phyloP scores from a whole-genome alignment of 2,888 invertebrate genomes.

The Chesias legatella region DNA sequence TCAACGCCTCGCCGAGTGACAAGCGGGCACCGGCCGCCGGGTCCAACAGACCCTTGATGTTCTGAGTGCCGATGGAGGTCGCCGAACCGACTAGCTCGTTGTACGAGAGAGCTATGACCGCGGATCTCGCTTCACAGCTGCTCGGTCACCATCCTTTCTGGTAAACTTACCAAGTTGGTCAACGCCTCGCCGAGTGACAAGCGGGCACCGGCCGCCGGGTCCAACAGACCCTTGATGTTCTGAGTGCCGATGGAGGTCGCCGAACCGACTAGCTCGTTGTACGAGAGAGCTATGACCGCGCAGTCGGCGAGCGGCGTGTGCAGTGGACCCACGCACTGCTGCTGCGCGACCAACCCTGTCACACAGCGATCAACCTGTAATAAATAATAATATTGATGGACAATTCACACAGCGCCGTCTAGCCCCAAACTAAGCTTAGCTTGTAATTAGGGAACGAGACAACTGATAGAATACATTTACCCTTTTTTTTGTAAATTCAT shows the following conservation, averaged over 20 bases:
- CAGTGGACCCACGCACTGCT: conserved; percentile 98
- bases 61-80: conserved; percentile 98
- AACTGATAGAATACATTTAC: no score
- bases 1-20: conserved; percentile 96
- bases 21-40: conserved; percentile 94
- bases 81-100: conserved; percentile 92
- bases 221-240: conserved; percentile 94
- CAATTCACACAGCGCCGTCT: no score
- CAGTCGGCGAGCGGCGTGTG: conserved; percentile 98
- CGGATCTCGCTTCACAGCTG: no score
- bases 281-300: conserved; percentile 92
- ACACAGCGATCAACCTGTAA: conserved; percentile 91
- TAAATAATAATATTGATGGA: no score
- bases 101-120: conserved; percentile 92
- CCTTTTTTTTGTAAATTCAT: no score
- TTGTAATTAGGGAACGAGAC: no score
- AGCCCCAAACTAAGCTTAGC: no score
- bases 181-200: conserved; percentile 97
- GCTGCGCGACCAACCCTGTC: conserved; percentile 96
- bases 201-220: conserved; percentile 92
- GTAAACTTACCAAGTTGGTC: conserved; percentile 92
- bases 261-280: conserved; percentile 90
- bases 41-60: conserved; percentile 93
- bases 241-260: conserved; percentile 98
- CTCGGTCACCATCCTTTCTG: no score